These are phyloP conservation scores for Anisognathus igniventris DNA, from an alignment of 2,797 vertebrate species.

Conservation along the genomic window DNA sequence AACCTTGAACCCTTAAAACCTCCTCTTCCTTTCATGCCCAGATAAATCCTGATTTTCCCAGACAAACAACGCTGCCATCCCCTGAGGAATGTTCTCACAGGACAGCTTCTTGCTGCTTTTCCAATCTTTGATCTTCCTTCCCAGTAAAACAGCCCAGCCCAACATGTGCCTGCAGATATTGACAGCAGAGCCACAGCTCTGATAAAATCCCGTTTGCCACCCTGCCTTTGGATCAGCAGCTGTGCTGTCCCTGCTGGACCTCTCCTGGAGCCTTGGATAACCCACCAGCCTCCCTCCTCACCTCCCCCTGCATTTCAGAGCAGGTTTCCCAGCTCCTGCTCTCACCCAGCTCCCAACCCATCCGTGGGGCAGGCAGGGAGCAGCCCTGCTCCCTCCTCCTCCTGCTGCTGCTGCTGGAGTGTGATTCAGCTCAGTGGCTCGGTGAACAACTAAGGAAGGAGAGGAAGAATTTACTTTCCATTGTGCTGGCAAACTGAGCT, in stretches of 20 bases:
- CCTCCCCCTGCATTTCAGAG: not conserved
- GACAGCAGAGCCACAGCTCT: not conserved
- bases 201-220: not conserved
- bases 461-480: not conserved
- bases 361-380: not conserved
- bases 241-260: not conserved
- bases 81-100: not conserved
- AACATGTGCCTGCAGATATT: not conserved
- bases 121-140: constrained; percentile 24
- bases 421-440: constrained; percentile 6
- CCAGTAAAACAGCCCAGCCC: constrained; percentile 5
- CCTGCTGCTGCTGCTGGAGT: rapidly evolving
- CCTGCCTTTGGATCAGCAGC: not conserved
- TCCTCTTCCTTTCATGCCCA: constrained; percentile 27
- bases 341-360: not conserved
- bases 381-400: not conserved
- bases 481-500: not conserved
- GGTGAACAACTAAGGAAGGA: not conserved
- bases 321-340: not conserved
- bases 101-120: constrained; percentile 6
- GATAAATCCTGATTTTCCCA: constrained; percentile 28
- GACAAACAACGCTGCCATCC: not conserved
- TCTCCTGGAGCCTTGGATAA: not conserved
- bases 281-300: not conserved
- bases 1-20: constrained; percentile 23